Conservation (phyloP, 2,113 vertebrate genomes). For the Anoura caudifer region DNA sequence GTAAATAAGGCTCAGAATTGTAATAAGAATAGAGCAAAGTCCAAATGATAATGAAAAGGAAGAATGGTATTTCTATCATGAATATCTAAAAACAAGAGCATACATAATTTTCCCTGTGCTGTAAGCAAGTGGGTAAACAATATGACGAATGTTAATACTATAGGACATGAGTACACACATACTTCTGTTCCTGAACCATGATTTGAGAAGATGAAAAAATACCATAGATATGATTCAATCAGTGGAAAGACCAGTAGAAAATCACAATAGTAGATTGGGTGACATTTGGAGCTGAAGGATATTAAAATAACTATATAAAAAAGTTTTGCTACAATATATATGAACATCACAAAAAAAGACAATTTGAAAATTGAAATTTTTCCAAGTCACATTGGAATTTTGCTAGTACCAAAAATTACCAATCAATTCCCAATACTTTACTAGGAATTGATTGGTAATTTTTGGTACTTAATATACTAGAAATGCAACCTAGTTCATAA, state of each 20-base stretch:
- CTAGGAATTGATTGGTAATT: background rate
- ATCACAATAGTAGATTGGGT: background rate
- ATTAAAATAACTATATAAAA: background rate
- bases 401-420: background rate
- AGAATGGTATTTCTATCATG: background rate
- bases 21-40: background rate
- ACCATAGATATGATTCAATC: background rate
- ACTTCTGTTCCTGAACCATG: background rate
- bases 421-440: background rate
- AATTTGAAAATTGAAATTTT: background rate
- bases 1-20: background rate
- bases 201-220: background rate
- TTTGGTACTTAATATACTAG: background rate
- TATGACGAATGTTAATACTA: background rate
- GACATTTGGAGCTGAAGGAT: background rate
- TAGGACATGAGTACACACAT: background rate
- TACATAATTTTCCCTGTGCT: background rate
- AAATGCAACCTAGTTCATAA: background rate
- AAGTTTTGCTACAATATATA: background rate
- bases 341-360: background rate
- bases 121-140: background rate
- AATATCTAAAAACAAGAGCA: background rate
- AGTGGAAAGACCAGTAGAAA: background rate
- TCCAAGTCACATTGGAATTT: background rate
- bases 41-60: background rate